phyloP scores from a whole-genome alignment of 1,140 invertebrate species.

The Chlorops oryzae region DNA sequence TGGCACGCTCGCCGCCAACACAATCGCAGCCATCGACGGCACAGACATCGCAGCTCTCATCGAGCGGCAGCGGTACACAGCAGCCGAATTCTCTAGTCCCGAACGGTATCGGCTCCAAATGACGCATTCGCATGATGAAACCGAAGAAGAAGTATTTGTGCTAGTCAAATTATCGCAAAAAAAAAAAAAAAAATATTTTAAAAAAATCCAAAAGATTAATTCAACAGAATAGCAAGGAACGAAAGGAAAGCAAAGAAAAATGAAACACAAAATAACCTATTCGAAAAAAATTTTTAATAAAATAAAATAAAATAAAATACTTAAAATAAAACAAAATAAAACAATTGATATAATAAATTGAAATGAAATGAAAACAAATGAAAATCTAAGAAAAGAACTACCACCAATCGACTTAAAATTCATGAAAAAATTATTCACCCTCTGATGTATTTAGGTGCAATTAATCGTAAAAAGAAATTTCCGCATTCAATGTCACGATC shows the following conservation, averaged over 20 bases:
- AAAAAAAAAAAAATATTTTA: background rate
- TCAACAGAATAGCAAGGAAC: background rate
- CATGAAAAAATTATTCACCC: no score
- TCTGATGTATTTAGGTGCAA: no score
- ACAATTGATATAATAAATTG: background rate
- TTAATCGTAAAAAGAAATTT: no score
- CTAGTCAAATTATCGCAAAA: slow-evolving; percentile 45
- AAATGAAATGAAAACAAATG: background rate
- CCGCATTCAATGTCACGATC: no score
- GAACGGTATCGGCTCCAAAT: slow-evolving; percentile 45
- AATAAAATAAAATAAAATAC: background rate
- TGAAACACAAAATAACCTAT: background rate
- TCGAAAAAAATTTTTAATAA: background rate
- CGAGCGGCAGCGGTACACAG: slow-evolving; percentile 14
- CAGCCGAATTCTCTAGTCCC: slow-evolving; percentile 37
- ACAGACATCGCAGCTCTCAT: slow-evolving; percentile 11
- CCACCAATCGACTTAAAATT: no score
- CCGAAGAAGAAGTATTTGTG: slow-evolving; percentile 48
- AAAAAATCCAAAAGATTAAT: background rate
- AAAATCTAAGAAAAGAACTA: background rate
- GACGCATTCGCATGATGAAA: slow-evolving; percentile 49
- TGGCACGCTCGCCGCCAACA: slow-evolving; percentile 38
- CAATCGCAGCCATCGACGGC: slow-evolving; percentile 25
- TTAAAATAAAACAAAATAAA: no score
- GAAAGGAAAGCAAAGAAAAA: background rate